Evolutionary conservation across 2,888 invertebrate genomes (phyloP), one percentile per base, ranked within the genome.

Genomic region (Salticus scenicus): DNA sequence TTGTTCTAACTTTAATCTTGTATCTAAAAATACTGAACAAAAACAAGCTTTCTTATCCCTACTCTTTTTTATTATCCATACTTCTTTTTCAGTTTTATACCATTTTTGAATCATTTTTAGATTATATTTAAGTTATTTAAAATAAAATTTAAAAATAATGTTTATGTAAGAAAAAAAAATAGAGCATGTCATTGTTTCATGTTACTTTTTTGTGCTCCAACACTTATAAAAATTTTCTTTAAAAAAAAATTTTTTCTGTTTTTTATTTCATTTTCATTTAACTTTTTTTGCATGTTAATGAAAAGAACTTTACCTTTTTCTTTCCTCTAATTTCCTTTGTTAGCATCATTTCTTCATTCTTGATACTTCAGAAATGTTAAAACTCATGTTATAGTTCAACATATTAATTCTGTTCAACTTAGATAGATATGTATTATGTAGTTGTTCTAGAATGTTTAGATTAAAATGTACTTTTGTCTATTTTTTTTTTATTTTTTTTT

Each of bases 351-450:
- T 57, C 57, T 57, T 4, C 57, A 20, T 57, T 57, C 2, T 57
- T n/a, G 57, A 17, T 57, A 57, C 24, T 57, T 24, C 24, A 24
- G 57, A 57, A 24, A 5, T 57, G 24, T 24, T 57, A 1, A 24
- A 57, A 57, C 8, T 7, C 24, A 24, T 57, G 57, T 57, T 57
- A 24, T 57, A 57, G 57, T 24, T 57, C 57, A 7, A 57, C 20
- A 57, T 1, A 24, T 24, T 5, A 57, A 24, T 5, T n/a, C n/a
- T n/a, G n/a, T n/a, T n/a, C n/a, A n/a, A 17, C 4, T 57, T 57
- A 57, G 57, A 57, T 57, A 57, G 57, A 24, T 20, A 57, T 57
- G 57, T 57, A 57, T 57, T 57, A 57, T 57, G 57, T 57, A 20
- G 57, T 57, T 24, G 57, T 24, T n/a, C 17, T 57, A 57, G 57